Evolutionary conservation across 2,797 vertebrate species (phyloP), one percentile per base, ranked within the genome.

Genomic region (Chaunax sp.): DNA sequence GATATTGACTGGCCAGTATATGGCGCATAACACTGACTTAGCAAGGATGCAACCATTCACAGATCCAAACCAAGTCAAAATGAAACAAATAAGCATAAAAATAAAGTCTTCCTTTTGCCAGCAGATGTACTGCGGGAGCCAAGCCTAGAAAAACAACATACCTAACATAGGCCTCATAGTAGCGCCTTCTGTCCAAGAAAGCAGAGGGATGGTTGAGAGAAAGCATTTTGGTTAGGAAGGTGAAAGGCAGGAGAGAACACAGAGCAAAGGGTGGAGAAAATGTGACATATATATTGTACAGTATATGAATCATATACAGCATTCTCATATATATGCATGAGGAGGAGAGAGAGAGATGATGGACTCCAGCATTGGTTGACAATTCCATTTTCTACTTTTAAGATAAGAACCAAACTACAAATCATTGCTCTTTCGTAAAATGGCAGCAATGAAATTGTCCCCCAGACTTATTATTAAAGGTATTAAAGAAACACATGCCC

Each of bases 81-180:
- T 57, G 4, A 82, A 66, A 53, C 3, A 67, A 72, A 78, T 14
- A 49, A 54, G 69, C 14, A 71, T 13, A 53, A 49, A 79, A 60
- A 59, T 28, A 63, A 37, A 72, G 25, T 61, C 65, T 60, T 68
- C 71, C 38, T 47, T 52, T 74, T 35, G 33, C 68, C 71, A 57
- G 72, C 46, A 81, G 60, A 80, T 74, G 78, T 16, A 37, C 69
- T 50, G 61, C 82, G 78, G 84, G 78, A 85, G 80, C 71, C 74
- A 93, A 92, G 95, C 95, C 96, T 96, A 93, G 92, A 86, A 30
- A 93, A 95, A 74, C 69, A 91, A 97, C 97, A 93, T 96, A 99
- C 98, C 97, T 96, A 95, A 98, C 92, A 77, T 98, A 98, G 86
- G 96, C 94, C 95, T 99, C 97, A 93, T 97, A 98, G 96, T 99